Percentiles rank a stretch among this genome's conserved stretches.
Conservation (phyloP, 2,888 invertebrate genomes). For the Microplitis deprimator region DNA sequence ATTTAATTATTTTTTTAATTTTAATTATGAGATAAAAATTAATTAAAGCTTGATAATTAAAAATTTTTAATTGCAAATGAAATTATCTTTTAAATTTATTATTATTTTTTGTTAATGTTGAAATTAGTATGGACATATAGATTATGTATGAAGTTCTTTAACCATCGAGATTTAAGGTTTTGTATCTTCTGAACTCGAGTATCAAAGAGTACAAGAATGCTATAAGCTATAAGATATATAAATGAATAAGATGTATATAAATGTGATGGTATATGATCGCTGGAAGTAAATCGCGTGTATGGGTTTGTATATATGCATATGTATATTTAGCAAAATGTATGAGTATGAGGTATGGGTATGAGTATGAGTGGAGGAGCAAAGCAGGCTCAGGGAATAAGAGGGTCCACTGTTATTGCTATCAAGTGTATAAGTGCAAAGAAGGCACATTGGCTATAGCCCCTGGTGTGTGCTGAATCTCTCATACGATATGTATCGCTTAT, state of each 20-base stretch:
- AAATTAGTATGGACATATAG: conserved; percentile 50
- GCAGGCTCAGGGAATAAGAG: conserved; percentile 35
- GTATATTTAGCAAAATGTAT: too few species aligned
- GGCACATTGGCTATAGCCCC: conserved; percentile 52
- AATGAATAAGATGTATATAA: conserved; percentile 32
- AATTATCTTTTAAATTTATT: conserved; percentile 1
- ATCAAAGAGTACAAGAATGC: conserved; percentile 11
- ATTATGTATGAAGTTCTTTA: conserved; percentile 51
- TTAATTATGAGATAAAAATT: conserved; percentile 1
- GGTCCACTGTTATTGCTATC: conserved; percentile 40
- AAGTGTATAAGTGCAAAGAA: conserved; percentile 26
- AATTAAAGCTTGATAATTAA: not conserved
- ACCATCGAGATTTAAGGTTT: conserved; percentile 32
- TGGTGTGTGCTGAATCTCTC: conserved; percentile 52
- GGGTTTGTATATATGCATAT: too few species aligned
- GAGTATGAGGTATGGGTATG: conserved; percentile 20
- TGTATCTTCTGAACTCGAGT: conserved; percentile 27
- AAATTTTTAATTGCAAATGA: conserved; percentile 6
- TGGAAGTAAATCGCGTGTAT: too few species aligned
- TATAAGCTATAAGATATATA: not conserved
- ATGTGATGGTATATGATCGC: conserved; percentile 44
- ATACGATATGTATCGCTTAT: conserved; percentile 64
- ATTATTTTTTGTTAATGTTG: conserved; percentile 12
- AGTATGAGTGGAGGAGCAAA: conserved; percentile 8
- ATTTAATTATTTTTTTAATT: not conserved